Evolutionary conservation across 1,140 invertebrate species (phyloP).

Genomic region (Caenorhabditis latens): DNA sequence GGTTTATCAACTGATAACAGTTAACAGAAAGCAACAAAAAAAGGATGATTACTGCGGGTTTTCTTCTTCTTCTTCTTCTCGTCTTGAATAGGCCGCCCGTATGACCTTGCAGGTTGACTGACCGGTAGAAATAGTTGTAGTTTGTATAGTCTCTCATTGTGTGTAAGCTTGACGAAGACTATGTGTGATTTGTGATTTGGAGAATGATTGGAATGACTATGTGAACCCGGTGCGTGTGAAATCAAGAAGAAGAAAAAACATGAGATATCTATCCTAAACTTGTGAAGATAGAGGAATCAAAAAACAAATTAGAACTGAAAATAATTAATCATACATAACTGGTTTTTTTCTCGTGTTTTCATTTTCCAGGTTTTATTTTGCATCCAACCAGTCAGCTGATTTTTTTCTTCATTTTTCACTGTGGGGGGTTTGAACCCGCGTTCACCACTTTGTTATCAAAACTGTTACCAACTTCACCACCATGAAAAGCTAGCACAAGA

Average conservation of each 20-base stretch:
- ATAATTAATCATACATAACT: too few relatives aligned
- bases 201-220: slow-evolving; percentile 34
- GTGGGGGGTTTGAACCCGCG: too few relatives aligned
- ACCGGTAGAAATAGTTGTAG: slow-evolving; percentile 44
- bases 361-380: too few relatives aligned
- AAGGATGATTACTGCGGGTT: slow-evolving; percentile 39
- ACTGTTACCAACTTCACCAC: too few relatives aligned
- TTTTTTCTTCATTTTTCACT: too few relatives aligned
- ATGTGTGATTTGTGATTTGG: slow-evolving; percentile 32
- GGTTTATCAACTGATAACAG: slow-evolving; percentile 13
- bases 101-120: slow-evolving; percentile 45
- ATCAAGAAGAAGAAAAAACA: not conserved
- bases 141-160: slow-evolving; percentile 50
- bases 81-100: slow-evolving; percentile 21
- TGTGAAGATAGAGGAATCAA: too few relatives aligned
- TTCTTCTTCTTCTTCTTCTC: not conserved
- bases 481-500: too few relatives aligned
- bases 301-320: too few relatives aligned
- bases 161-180: not conserved
- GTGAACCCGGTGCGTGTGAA: slow-evolving; percentile 26
- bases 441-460: too few relatives aligned
- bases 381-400: too few relatives aligned
- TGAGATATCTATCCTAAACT: too few relatives aligned
- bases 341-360: too few relatives aligned
- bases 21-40: slow-evolving; percentile 6